phyloP scores from a whole-genome alignment of 2,888 invertebrate species.

The Amphipoea oculea region DNA sequence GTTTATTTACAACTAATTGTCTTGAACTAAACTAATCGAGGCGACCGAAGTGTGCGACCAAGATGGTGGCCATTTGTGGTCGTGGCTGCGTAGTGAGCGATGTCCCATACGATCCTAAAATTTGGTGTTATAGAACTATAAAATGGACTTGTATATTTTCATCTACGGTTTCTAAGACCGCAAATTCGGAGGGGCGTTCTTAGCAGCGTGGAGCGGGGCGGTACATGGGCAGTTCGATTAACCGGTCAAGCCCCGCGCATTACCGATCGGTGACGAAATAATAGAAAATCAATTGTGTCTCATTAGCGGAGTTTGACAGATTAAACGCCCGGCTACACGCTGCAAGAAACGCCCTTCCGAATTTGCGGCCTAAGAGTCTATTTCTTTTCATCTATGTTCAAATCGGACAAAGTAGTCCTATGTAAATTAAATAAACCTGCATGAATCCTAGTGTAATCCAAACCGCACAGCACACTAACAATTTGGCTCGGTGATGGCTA shows the following conservation, averaged over 20 bases:
- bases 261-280: too few species aligned
- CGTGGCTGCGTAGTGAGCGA: background rate
- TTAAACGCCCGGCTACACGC: too few species aligned
- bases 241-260: too few species aligned
- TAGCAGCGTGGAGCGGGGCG: too few species aligned
- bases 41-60: background rate
- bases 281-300: too few species aligned
- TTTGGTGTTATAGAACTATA: background rate
- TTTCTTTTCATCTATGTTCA: background rate
- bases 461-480: constrained; percentile 3
- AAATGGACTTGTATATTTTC: background rate
- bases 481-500: background rate
- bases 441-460: constrained; percentile 19
- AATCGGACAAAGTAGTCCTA: background rate
- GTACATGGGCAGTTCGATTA: too few species aligned
- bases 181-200: too few species aligned
- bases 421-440: background rate
- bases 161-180: background rate
- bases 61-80: background rate
- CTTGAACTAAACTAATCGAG: background rate
- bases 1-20: background rate
- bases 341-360: too few species aligned
- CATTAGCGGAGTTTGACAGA: too few species aligned
- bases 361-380: background rate
- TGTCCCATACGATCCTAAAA: too few species aligned